These are phyloP conservation scores for Cynocephalus volans DNA, from an alignment of 2,113 vertebrate species.

Conservation along the genomic window DNA sequence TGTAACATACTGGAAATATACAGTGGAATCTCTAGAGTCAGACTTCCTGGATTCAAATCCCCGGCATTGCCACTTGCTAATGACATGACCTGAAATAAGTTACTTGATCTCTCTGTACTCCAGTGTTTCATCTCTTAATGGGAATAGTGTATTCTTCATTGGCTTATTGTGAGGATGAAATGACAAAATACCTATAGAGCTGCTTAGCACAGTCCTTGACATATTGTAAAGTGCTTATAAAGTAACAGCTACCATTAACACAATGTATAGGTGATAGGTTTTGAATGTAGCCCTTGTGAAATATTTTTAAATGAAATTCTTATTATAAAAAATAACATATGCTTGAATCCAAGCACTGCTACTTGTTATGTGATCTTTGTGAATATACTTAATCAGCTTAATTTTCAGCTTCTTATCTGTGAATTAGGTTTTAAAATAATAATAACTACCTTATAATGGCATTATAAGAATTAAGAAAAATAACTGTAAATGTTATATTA, in stretches of 20 bases:
- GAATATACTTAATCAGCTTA: not conserved
- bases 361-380: not conserved
- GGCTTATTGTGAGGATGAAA: not conserved
- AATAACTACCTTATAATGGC: not conserved
- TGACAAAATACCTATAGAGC: constrained; percentile 55
- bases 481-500: not conserved
- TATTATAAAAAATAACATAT: too few relatives aligned
- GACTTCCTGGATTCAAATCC: not conserved
- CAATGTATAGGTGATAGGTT: not conserved
- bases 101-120: not conserved
- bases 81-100: not conserved
- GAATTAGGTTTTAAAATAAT: not conserved
- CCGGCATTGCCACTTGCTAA: not conserved
- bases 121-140: constrained; percentile 35
- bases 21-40: not conserved
- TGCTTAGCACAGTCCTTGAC: not conserved
- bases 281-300: constrained; percentile 4
- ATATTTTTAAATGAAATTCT: not conserved
- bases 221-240: not conserved
- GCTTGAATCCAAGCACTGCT: not conserved
- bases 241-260: not conserved
- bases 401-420: constrained; percentile 14
- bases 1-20: not conserved
- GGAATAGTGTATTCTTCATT: not conserved
- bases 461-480: constrained; percentile 23